Conservation (phyloP, 2,888 invertebrate species). For the Limnephilus marmoratus region DNA sequence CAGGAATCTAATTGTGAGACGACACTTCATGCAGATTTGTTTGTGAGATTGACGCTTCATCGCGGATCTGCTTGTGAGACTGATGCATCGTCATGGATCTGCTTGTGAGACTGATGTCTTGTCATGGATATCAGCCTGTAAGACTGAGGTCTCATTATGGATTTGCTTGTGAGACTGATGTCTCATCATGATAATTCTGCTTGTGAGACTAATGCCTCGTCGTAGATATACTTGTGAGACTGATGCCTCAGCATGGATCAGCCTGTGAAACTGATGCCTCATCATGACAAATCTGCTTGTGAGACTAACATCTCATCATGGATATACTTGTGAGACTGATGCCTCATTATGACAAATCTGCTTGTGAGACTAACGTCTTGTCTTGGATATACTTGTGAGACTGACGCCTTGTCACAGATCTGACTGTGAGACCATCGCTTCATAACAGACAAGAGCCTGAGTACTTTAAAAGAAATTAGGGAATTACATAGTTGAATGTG, state of each 20-base stretch:
- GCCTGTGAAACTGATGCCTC: not conserved
- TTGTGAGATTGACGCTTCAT: not conserved
- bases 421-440: not conserved
- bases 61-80: no score
- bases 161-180: not conserved
- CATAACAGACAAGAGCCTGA: slow-evolving; percentile 19
- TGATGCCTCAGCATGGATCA: not conserved
- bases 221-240: not conserved
- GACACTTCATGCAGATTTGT: not conserved
- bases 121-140: no score
- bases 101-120: no score
- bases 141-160: not conserved
- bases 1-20: not conserved
- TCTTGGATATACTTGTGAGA: no score
- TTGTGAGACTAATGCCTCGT: not conserved
- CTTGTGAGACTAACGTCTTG: no score
- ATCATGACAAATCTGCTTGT: not conserved
- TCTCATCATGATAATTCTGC: not conserved
- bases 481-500: slow-evolving; percentile 25
- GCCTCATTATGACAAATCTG: not conserved
- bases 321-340: not conserved
- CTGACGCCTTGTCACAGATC: not conserved
- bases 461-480: slow-evolving; percentile 21
- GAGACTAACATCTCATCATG: not conserved
- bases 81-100: no score